Base-by-base conservation (phyloP, 2,888 invertebrate species). In the Tetragnatha montana region DNA sequence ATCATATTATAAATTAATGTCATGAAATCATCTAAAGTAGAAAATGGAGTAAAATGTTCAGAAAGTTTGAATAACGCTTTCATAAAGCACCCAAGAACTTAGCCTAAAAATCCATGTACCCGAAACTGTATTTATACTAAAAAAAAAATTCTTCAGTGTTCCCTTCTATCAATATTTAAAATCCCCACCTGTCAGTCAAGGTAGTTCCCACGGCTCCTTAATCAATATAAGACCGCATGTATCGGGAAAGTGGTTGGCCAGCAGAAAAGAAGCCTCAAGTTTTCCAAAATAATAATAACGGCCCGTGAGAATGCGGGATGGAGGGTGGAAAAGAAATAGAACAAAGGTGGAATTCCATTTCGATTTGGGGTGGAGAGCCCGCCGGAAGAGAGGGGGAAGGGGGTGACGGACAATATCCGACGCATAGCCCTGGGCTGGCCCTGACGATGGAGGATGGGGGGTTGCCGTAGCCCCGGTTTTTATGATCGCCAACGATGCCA, bases 371-470 rank as follows among this genome's bases (percentile, higher is more conserved):
- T 75, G 19, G 82, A 82, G 78, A 79, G 84, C 35, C 35, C 80
- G 50, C 79, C 84, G 88, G 80, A 88, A 88, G 79, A 84, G 50
- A 47, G 79, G 71, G 82, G 17, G 88, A 74, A 88, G 80, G 84
- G 83, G 74, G 80, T 80, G 75, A 88, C 80, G 88, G 88, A 88
- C 88, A 88, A 88, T 88, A 88, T 88, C 88, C 88, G 88, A 84
- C 83, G 84, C 73, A 84, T 88, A 84, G 88, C 88, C 88, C 69
- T 68, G 60, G 88, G 88, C 19, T 73, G 50, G 69, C 6, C 69
- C 21, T 60, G 60, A 73, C 35, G 35, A 35, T 35, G 4, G 35
- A 35, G 35, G 35, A 35, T 35, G 35, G 35, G 35, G n/a, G 35
- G 35, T 35, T 35, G 35, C 35, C 4, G 35, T 35, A 35, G 35